Base-by-base conservation (phyloP, 2,888 invertebrate species). In the Oligia latruncula region DNA sequence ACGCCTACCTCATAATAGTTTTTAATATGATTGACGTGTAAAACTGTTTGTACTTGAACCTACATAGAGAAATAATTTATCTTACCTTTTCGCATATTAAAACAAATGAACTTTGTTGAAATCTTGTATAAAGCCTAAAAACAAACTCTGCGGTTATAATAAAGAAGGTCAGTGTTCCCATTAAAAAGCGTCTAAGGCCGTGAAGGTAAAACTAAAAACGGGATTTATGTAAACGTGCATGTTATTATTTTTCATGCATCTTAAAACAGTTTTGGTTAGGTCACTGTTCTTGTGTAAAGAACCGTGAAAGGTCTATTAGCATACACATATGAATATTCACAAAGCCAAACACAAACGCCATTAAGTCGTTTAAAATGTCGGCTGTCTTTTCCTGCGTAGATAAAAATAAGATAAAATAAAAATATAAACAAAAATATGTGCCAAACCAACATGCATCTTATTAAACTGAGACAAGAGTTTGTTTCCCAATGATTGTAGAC, bases 281-380 rank as follows among this genome's bases (percentile, higher is more conserved):
- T 65, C 35, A 71, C 49, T 75, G 62, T 77, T 76, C 52, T 64
- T 72, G 80, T 74, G 70, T 76, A 81, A 79, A 79, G 60, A 78
- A 78, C 72, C 86, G 74, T 84, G 82, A 88, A 88, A 84, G 67
- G 80, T 71, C 70, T 90, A 91, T 90, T 89, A 87, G 46, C 88
- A 89, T 80, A 89, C 71, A 78, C 79, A 82, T 84, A 93, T 94
- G 93, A 93, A 94, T 94, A 94, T 94, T 94, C 93, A 93, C 78
- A 87, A 88, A 82, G 76, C 87, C 85, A 67, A 87, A 87, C 80
- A 89, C 90, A 92, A 91, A 89, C 88, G 82, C 87, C 86, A 84
- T 85, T 88, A 88, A 87, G 87, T 90, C 90, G 87, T 88, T 90
- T 90, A 89, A 90, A 90, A 86, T 89, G 83, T 88, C 87, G 86